Evolutionary conservation across 2,888 invertebrate genomes (phyloP).

Genomic region (Balanococcus diminutus): DNA sequence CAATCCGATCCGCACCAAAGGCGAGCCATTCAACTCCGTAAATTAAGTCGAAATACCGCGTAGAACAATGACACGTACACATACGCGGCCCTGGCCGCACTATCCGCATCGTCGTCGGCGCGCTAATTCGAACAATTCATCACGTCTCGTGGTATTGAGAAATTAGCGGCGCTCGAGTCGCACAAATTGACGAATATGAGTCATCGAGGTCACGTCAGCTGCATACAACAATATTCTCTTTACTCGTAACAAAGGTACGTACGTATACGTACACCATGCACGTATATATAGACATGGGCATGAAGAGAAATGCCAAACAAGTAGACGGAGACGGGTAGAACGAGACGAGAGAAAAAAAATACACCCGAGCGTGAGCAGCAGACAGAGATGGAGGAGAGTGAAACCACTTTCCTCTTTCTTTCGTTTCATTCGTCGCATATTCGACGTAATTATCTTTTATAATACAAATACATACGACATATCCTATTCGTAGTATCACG

Average conservation of each 20-base stretch:
- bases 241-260: background rate
- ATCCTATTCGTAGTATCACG: background rate
- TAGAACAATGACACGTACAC: too few species aligned
- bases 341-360: background rate
- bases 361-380: too few species aligned
- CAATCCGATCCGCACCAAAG: too few species aligned
- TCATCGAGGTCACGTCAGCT: slow-evolving; percentile 14
- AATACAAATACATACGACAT: background rate
- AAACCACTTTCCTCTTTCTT: background rate
- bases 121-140: slow-evolving; percentile 5
- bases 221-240: background rate
- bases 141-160: slow-evolving; percentile 4
- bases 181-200: slow-evolving; percentile 1
- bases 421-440: background rate
- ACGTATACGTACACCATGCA: background rate
- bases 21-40: too few species aligned
- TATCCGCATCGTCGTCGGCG: background rate
- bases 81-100: too few species aligned
- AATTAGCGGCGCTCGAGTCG: background rate
- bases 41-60: too few species aligned
- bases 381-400: background rate
- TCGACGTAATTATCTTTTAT: background rate
- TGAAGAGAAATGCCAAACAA: background rate
- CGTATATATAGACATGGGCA: background rate
- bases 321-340: background rate